Evolutionary conservation across 2,113 vertebrate genomes (phyloP).

Genomic region (Climacteris rufus): DNA sequence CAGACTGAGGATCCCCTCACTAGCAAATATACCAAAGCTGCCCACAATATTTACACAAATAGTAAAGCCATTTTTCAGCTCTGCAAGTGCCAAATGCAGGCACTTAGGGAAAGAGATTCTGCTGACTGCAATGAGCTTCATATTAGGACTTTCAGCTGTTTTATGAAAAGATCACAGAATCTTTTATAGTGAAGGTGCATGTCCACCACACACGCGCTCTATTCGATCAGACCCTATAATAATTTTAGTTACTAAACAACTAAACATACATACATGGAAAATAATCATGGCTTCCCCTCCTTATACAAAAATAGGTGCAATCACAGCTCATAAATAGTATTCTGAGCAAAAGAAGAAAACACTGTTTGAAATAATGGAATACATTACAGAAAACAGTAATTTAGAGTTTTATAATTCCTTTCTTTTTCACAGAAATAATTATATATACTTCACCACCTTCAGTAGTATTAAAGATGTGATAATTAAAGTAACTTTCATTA

Average conservation of each 20-base stretch:
- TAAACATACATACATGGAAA: not conserved
- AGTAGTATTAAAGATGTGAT: conserved; percentile 57
- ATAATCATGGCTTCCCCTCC: not conserved
- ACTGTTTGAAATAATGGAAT: conserved; percentile 36
- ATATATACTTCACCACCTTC: conserved; percentile 51
- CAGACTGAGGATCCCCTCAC: not conserved
- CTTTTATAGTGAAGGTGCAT: not conserved
- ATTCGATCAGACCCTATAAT: not conserved
- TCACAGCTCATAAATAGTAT: not conserved
- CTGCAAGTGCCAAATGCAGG: not conserved
- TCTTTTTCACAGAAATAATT: conserved; percentile 63
- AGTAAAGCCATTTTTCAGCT: not conserved
- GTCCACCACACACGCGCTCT: not conserved
- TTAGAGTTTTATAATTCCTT: conserved; percentile 56
- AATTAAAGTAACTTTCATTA: conserved; percentile 60
- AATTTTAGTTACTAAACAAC: not conserved
- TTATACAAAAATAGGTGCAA: conserved; percentile 4
- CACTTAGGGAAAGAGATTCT: not conserved
- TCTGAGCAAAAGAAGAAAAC: conserved; percentile 46
- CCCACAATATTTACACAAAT: not conserved
- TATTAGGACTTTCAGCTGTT: not conserved
- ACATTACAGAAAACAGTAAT: conserved; percentile 61
- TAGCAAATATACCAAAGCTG: not conserved
- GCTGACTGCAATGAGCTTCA: not conserved
- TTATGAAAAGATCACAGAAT: not conserved